Conservation (phyloP, 1,140 invertebrate species). For the Geopemphigus sp. region DNA sequence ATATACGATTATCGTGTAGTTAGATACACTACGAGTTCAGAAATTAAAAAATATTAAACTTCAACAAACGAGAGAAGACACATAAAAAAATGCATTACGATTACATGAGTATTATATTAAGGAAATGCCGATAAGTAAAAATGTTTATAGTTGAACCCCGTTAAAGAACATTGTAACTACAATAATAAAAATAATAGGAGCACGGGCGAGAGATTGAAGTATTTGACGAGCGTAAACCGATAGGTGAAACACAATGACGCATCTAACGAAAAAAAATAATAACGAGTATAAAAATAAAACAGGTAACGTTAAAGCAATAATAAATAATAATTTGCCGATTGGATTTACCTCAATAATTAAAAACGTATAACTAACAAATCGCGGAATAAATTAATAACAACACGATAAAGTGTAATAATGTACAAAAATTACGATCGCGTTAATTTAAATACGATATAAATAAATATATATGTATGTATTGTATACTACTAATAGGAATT, state of each 20-base stretch:
- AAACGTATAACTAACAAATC: not conserved
- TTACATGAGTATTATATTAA: not conserved
- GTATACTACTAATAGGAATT: slow-evolving; percentile 39
- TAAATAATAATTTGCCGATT: slow-evolving; percentile 7
- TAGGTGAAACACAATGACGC: not conserved
- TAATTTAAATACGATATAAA: too few relatives aligned
- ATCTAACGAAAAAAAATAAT: not conserved
- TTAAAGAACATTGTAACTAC: not conserved
- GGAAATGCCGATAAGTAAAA: not conserved
- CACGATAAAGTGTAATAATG: too few relatives aligned
- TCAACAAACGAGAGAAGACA: too few relatives aligned
- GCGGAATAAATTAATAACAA: too few relatives aligned
- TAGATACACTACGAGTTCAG: not conserved
- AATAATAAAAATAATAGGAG: not conserved
- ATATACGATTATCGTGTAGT: too few relatives aligned
- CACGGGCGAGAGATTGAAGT: not conserved
- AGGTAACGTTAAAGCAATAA: too few relatives aligned
- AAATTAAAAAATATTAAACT: too few relatives aligned
- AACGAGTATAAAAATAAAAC: too few relatives aligned
- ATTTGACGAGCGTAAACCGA: not conserved
- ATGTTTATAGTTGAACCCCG: not conserved
- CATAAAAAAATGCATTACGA: not conserved
- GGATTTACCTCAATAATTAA: slow-evolving; percentile 22
- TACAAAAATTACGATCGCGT: not conserved
- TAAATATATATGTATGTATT: too few relatives aligned